phyloP scores from a whole-genome alignment of 2,797 vertebrate genomes.

The Ibycter americanus region DNA sequence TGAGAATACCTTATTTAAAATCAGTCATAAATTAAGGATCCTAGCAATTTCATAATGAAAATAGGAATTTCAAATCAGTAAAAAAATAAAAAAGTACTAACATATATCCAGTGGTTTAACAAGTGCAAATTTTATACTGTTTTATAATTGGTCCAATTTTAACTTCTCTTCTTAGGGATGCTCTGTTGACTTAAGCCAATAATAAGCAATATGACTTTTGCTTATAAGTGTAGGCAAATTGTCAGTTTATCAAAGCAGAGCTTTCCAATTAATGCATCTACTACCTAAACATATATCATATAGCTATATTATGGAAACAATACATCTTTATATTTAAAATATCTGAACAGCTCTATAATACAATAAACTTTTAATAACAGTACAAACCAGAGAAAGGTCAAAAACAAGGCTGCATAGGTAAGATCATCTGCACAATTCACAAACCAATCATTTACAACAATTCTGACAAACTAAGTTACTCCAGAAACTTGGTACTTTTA shows the following conservation, averaged over 20 bases:
- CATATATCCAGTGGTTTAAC: conserved; percentile 78
- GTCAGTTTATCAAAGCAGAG: conserved; percentile 91
- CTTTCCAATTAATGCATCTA: conserved; percentile 87
- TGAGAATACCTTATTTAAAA: conserved; percentile 78
- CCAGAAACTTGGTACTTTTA: conserved; percentile 84
- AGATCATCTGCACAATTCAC: conserved; percentile 86
- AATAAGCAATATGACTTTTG: conserved; percentile 67
- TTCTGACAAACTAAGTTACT: conserved; percentile 73
- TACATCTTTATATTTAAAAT: conserved; percentile 88
- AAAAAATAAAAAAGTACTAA: conserved; percentile 76
- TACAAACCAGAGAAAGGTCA: conserved; percentile 87
- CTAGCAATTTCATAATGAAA: conserved; percentile 86
- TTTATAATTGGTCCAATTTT: conserved; percentile 87
- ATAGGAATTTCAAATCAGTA: conserved; percentile 74
- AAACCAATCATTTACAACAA: conserved; percentile 79
- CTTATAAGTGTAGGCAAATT: conserved; percentile 72
- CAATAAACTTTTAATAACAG: conserved; percentile 91
- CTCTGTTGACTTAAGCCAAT: conserved; percentile 75
- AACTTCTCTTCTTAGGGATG: conserved; percentile 72
- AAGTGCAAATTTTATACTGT: conserved; percentile 84
- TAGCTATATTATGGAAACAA: conserved; percentile 86
- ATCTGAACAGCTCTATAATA: conserved; percentile 94
- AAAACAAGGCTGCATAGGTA: conserved; percentile 94
- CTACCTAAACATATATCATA: conserved; percentile 89
- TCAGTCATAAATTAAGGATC: conserved; percentile 89